Evolutionary conservation across 2,797 vertebrate species (phyloP), one percentile per base, ranked within the genome.

Genomic region (Poeciliopsis gracilis): DNA sequence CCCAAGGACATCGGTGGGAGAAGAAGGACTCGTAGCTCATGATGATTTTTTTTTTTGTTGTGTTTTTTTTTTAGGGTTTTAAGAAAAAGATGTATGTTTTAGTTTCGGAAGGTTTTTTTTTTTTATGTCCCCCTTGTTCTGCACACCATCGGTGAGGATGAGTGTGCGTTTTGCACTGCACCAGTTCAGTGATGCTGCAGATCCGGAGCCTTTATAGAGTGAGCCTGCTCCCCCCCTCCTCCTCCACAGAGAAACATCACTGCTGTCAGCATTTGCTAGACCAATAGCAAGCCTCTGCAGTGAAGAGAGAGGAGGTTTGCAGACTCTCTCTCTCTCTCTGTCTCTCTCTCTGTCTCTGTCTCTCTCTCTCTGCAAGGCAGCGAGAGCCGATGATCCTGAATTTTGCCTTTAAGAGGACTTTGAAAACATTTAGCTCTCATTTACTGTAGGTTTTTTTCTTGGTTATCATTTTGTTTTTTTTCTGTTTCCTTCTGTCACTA

Each of bases 51-150:
- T 88, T 90, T 85, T 83, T 86, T 87, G 82, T 83, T 90, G 36
- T 38, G 36, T 38, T 5, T 38, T 5, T 38, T 90, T 88, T 90
- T 88, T 79, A 91, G 84, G 91, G 84, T 86, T 80, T 90, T 85
- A 91, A 91, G 93, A 89, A 89, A 89, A 90, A 77, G 70, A 86
- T 91, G 91, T 78, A 90, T 94, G 90, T 92, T 94, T 82, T 55
- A 79, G 89, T 90, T 92, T 90, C 83, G 86, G 78, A 90, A 91
- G 88, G 72, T 87, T 79, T 72, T 79, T 77, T 75, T 45, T 45
- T 90, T 94, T 93, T 89, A 95, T 93, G 95, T 96, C 96, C 96
- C 95, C 95, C 95, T 96, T 96, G 91, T 96, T 96, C 96, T 96
- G 93, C 96, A 96, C 95, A 96, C 95, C 95, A 95, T 95, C 89